A percentile compares a stretch with the other conserved stretches of the same genome.
These are phyloP conservation scores for Parnassius apollo DNA, from an alignment of 2,888 invertebrate species.

Conservation along the genomic window DNA sequence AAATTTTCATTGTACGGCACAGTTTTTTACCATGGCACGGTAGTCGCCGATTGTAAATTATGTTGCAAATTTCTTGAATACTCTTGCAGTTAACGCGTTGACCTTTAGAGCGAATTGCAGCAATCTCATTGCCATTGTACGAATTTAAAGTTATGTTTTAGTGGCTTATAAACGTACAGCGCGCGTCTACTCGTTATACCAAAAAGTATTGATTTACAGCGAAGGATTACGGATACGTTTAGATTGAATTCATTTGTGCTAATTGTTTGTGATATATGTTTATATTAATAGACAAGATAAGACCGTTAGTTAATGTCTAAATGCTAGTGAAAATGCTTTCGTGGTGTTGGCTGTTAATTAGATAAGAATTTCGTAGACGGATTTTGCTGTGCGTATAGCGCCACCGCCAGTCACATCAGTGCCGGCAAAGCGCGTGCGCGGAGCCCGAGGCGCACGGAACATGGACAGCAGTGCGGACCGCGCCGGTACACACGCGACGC, in stretches of 20 bases:
- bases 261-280: neutral
- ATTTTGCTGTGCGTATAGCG: neutral
- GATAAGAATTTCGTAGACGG: conserved; percentile 32
- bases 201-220: conserved; percentile 19
- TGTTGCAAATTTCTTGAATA: conserved; percentile 10
- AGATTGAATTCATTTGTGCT: neutral
- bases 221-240: neutral
- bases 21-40: neutral
- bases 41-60: neutral
- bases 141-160: conserved; percentile 16
- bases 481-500: conserved; percentile 75
- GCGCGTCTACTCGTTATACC: conserved; percentile 7
- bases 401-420: conserved; percentile 29
- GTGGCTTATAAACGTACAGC: neutral
- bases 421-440: conserved; percentile 65
- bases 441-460: conserved; percentile 37
- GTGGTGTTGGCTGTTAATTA: conserved; percentile 9
- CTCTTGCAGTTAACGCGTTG: conserved; percentile 5
- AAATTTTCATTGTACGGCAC: neutral
- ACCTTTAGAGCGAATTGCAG: conserved; percentile 20
- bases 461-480: conserved; percentile 69
- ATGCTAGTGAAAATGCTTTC: conserved; percentile 3
- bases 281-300: neutral
- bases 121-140: conserved; percentile 20
- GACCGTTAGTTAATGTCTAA: conserved; percentile 4